Evolutionary conservation across 2,797 vertebrate species (phyloP).

Genomic region (Xyrichtys novacula): DNA sequence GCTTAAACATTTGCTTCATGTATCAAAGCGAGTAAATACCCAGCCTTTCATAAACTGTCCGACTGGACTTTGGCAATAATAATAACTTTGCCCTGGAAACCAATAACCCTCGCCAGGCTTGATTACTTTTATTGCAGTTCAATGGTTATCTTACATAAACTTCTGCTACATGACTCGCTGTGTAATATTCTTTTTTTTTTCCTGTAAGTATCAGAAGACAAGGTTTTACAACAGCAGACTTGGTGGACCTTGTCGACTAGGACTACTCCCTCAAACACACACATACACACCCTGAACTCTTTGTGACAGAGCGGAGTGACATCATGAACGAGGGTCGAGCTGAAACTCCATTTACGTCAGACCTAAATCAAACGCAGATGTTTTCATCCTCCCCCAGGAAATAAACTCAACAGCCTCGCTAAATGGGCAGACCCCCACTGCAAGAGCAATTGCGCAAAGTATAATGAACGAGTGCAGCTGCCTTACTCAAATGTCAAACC

Average conservation of each 20-base stretch:
- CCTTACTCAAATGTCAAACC: slow-evolving; percentile 29
- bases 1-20: slow-evolving; percentile 7
- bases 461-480: slow-evolving; percentile 23
- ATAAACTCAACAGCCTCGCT: slow-evolving; percentile 14
- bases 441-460: slow-evolving; percentile 54
- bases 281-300: slow-evolving; percentile 10
- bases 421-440: slow-evolving; percentile 42
- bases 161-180: slow-evolving; percentile 42
- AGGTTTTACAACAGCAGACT: slow-evolving; percentile 16
- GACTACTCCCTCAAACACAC: slow-evolving; percentile 1
- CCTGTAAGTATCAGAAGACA: slow-evolving; percentile 17
- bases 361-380: slow-evolving; percentile 81
- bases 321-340: slow-evolving; percentile 66
- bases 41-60: slow-evolving; percentile 17
- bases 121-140: slow-evolving; percentile 27
- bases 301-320: slow-evolving; percentile 54
- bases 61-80: slow-evolving; percentile 14
- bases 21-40: neutral
- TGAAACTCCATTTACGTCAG: slow-evolving; percentile 69
- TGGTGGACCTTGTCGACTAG: slow-evolving; percentile 38
- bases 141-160: slow-evolving; percentile 50
- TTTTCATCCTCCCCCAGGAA: slow-evolving; percentile 41
- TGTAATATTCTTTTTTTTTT: neutral
- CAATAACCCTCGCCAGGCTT: neutral
- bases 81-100: neutral